These are phyloP conservation scores for Telenomus remus DNA, from an alignment of 1,140 invertebrate genomes.

Conservation along the genomic window DNA sequence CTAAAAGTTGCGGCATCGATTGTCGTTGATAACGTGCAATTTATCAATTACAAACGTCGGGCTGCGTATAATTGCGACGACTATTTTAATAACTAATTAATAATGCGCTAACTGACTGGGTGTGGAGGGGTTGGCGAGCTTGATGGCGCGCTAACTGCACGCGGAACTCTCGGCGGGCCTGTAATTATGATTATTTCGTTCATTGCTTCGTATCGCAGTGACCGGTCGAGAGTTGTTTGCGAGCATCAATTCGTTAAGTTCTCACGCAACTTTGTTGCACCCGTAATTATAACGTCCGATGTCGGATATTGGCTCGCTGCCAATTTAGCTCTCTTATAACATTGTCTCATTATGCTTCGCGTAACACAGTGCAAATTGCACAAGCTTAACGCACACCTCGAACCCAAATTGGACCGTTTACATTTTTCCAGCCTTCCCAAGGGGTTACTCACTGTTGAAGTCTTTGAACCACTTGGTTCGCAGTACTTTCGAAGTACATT, in stretches of 20 bases:
- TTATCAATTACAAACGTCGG: constrained; percentile 24
- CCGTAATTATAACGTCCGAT: constrained; percentile 51
- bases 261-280: constrained; percentile 45
- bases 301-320: constrained; percentile 37
- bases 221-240: constrained; percentile 31
- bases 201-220: constrained; percentile 17
- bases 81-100: constrained; percentile 16
- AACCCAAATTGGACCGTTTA: constrained; percentile 39
- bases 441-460: background rate
- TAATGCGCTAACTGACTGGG: constrained; percentile 9
- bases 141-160: constrained; percentile 11
- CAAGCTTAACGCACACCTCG: constrained; percentile 48
- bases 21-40: constrained; percentile 7
- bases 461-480: no score
- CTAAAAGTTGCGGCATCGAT: background rate
- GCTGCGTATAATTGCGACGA: constrained; percentile 22
- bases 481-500: no score
- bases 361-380: constrained; percentile 56
- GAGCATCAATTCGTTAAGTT: constrained; percentile 46
- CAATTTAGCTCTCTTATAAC: constrained; percentile 42
- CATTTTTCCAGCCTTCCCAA: no score
- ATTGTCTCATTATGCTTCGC: constrained; percentile 48
- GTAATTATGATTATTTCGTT: constrained; percentile 46
- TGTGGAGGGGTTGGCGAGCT: background rate
- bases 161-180: constrained; percentile 16